These are phyloP conservation scores for Leptodactylus fuscus DNA, from an alignment of 2,113 vertebrate genomes.

Conservation along the genomic window DNA sequence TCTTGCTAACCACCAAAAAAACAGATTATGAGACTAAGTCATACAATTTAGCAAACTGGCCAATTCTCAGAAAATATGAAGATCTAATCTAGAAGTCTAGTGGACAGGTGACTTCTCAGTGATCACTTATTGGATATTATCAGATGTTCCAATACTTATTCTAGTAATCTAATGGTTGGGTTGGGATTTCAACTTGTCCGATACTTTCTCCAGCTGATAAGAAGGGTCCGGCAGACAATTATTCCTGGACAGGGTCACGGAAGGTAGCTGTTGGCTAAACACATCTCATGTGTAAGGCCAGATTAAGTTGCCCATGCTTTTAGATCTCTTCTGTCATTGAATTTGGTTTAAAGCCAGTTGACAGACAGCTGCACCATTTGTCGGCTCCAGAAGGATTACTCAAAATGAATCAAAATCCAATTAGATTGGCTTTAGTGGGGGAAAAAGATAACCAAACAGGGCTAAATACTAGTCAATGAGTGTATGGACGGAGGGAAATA, in stretches of 20 bases:
- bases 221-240: not conserved
- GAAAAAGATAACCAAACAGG: not conserved
- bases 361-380: constrained; percentile 20
- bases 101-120: too few relatives aligned
- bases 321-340: constrained; percentile 4
- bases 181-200: not conserved
- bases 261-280: not conserved
- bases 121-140: too few relatives aligned
- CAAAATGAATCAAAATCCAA: constrained; percentile 10
- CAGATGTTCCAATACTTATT: too few relatives aligned
- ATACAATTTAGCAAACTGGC: too few relatives aligned
- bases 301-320: not conserved
- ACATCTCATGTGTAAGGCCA: not conserved
- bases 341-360: not conserved
- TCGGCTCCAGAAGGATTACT: not conserved
- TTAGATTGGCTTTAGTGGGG: not conserved
- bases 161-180: too few relatives aligned
- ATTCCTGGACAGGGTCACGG: not conserved
- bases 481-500: too few relatives aligned
- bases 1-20: too few relatives aligned
- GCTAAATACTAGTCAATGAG: not conserved
- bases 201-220: not conserved
- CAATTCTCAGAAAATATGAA: too few relatives aligned
- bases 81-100: too few relatives aligned
- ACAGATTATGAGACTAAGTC: too few relatives aligned